phyloP scores from a whole-genome alignment of 2,113 vertebrate species.

The Megaceryle torquata region DNA sequence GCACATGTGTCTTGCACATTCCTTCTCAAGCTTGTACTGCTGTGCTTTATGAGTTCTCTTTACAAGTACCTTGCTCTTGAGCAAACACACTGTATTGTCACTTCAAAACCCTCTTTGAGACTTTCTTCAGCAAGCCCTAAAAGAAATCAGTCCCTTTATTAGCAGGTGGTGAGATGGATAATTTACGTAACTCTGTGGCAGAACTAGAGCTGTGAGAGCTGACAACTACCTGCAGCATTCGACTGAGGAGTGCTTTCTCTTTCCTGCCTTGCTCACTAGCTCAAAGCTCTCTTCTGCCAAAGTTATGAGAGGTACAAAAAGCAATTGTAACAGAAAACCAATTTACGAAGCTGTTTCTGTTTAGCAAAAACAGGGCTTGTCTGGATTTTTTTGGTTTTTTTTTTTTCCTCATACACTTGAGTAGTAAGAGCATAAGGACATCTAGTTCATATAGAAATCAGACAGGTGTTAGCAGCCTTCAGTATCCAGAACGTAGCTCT shows the following conservation, averaged over 20 bases:
- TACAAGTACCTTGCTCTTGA: background rate
- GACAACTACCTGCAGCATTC: background rate
- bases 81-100: background rate
- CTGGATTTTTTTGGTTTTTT: background rate
- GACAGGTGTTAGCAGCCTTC: background rate
- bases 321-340: background rate
- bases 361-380: background rate
- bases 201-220: background rate
- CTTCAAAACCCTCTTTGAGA: background rate
- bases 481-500: background rate
- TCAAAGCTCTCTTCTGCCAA: background rate
- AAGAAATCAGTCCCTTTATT: background rate
- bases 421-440: background rate
- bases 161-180: background rate
- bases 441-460: background rate
- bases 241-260: background rate
- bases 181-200: background rate
- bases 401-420: background rate
- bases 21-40: background rate
- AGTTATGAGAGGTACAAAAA: background rate
- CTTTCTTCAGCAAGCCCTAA: background rate
- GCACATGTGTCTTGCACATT: background rate
- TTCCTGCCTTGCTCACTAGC: background rate
- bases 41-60: background rate
- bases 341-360: background rate